Evolutionary conservation across 1,140 invertebrate species (phyloP), one percentile per base, ranked within the genome.

Genomic region (Leptestheria dahalacensis): DNA sequence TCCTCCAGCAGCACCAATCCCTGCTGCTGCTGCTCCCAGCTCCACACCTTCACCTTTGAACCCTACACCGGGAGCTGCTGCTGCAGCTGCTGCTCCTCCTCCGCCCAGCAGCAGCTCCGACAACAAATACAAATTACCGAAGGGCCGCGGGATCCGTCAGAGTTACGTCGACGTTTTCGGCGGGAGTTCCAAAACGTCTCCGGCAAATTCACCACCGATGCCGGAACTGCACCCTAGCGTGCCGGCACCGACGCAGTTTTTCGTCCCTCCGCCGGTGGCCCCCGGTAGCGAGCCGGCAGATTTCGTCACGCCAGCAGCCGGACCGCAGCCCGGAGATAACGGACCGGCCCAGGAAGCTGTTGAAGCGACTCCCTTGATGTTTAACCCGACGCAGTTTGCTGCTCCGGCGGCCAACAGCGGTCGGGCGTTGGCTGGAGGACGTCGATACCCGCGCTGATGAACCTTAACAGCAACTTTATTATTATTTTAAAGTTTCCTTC

Each of bases 91-190:
- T 18, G 29, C 55, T 10, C 11, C 25, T 9, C 18, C 52, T 11
- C 20, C 57, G 64, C 59, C 74, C 66, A 67, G 75, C 67, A 69
- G 75, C 10, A 56, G 29, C n/a, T 28, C 23, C 29, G 51, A 55
- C 29, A 88, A 88, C 68, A 85, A 85, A 69, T 88, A 84, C 66
- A 88, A 86, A 71, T 72, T 87, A 70, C 82, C 83, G 68, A 81
- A 82, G 64, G 77, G 78, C 61, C 76, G 84, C 86, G 84, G 82
- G 66, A 73, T 84, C 63, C 80, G 84, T 70, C 82, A 81, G 68
- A 83, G 83, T 54, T 92, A 92, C 71, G 85, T 91, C 55, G 87
- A 92, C 72, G 84, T 91, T 28, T 82, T 91, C 71, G 78, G 78
- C 23, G 73, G 48, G 15, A 41, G 53, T 18, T 29, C 53, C 10